phyloP scores from a whole-genome alignment of 23 tunicate genomes.

The Styela clava region DNA sequence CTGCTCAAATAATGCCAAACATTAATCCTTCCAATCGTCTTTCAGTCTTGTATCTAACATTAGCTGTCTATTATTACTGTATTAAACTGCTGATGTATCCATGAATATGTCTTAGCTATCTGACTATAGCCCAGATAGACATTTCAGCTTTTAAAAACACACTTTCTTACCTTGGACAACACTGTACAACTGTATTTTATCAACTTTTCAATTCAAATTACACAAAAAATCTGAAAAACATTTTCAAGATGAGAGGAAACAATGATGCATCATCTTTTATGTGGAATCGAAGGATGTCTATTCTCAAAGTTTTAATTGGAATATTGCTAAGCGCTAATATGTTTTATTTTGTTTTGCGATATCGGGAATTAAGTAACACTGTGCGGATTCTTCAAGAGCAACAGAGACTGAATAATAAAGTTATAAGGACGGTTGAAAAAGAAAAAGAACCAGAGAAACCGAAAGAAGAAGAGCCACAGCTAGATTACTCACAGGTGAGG shows the following conservation, averaged over 20 bases:
- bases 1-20: too few species aligned
- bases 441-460: constrained; percentile 22
- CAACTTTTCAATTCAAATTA: too few species aligned
- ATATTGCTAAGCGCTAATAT: constrained; percentile 45
- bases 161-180: too few species aligned
- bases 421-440: constrained; percentile 23
- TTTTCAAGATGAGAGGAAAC: background rate
- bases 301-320: constrained; percentile 40
- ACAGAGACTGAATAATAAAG: constrained; percentile 16
- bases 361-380: constrained; percentile 57
- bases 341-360: constrained; percentile 65
- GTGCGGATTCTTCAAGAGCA: constrained; percentile 58
- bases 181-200: too few species aligned
- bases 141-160: too few species aligned
- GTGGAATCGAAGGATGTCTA: background rate
- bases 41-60: too few species aligned
- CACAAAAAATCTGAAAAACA: too few species aligned
- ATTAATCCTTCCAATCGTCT: too few species aligned
- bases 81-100: too few species aligned
- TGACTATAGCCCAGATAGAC: too few species aligned
- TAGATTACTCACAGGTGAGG: constrained; percentile 48
- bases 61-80: too few species aligned
- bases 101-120: too few species aligned
- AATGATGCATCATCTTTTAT: background rate
- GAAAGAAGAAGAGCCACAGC: constrained; percentile 29